These are phyloP conservation scores for Phyllostomus discolor DNA, from an alignment of 2,113 vertebrate species.

Conservation along the genomic window DNA sequence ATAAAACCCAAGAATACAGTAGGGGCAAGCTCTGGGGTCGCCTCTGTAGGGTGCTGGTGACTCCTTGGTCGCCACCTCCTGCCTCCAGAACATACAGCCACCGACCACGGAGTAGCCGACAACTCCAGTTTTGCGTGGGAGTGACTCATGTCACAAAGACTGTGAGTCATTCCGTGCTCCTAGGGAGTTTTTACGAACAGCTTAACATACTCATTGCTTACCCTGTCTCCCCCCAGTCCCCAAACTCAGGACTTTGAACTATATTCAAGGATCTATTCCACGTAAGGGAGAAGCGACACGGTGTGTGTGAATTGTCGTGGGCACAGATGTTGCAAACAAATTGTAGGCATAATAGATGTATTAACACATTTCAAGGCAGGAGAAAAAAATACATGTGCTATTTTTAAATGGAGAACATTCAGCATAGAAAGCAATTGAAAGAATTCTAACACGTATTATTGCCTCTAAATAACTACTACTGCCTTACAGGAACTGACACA, in stretches of 20 bases:
- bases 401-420: conserved; percentile 40
- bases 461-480: background rate
- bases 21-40: background rate
- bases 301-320: background rate
- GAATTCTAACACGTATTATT: background rate
- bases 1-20: background rate
- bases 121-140: background rate
- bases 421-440: background rate
- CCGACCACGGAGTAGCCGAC: background rate
- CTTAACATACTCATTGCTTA: background rate
- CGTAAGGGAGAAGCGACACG: background rate
- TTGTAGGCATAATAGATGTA: conserved; percentile 6
- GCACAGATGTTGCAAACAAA: conserved; percentile 19
- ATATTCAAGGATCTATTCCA: background rate
- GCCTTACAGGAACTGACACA: background rate
- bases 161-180: conserved; percentile 7
- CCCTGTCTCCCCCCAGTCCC: no score
- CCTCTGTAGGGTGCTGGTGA: background rate
- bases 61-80: background rate
- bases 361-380: conserved; percentile 13
- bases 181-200: background rate
- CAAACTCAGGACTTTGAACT: background rate
- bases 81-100: background rate
- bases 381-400: background rate
- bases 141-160: background rate